phyloP scores from a whole-genome alignment of 2,113 vertebrate species.

The Murina feae region DNA sequence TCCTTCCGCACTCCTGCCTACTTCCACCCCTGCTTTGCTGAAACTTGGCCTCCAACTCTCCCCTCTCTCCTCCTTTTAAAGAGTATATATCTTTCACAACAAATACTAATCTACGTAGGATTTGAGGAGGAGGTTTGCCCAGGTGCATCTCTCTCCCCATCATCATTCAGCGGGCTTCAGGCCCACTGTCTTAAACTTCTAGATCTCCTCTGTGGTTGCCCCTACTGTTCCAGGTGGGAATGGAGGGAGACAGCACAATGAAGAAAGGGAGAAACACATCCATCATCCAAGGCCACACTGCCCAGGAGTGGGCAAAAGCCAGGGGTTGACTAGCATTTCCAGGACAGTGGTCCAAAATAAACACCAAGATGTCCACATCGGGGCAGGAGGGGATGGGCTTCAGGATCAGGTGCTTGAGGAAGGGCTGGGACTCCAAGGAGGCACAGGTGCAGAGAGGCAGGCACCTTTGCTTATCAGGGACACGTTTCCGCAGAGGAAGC shows the following conservation, averaged over 20 bases:
- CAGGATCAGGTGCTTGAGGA: neutral
- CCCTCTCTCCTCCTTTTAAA: neutral
- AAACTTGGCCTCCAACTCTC: too few species aligned
- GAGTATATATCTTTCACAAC: neutral
- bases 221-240: neutral
- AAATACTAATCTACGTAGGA: neutral
- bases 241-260: rapidly evolving
- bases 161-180: rapidly evolving
- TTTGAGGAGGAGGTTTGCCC: too few species aligned
- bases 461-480: neutral
- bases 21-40: neutral
- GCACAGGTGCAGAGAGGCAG: neutral
- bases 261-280: neutral
- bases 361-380: rapidly evolving
- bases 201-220: neutral
- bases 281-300: rapidly evolving
- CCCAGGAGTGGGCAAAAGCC: neutral
- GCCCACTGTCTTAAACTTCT: neutral
- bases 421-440: too few species aligned
- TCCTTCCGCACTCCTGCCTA: rapidly evolving
- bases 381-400: neutral
- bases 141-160: rapidly evolving
- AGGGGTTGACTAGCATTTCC: neutral
- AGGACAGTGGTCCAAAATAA: neutral
- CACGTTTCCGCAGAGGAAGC: neutral